Base-by-base conservation (phyloP, 2,797 vertebrate genomes). In the Protonibea diacanthus region DNA sequence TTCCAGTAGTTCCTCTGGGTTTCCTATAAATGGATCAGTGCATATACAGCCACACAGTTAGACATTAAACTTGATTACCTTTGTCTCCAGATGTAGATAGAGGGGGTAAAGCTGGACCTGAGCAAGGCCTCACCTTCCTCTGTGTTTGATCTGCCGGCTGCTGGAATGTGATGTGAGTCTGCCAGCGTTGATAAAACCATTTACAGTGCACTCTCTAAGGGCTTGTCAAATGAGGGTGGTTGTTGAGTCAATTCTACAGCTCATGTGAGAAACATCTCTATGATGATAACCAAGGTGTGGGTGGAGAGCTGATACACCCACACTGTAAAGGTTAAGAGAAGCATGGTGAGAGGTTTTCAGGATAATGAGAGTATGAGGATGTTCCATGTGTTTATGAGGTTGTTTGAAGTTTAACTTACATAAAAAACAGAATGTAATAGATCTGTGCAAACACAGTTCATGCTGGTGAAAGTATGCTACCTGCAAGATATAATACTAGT, bases 101-200 rank as follows among this genome's bases (percentile, higher is more conserved):
- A 6, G 44, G 15, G 45, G 18, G 56, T 27, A 21, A 52, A 60
- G 23, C 25, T 57, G 48, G 65, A 66, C 44, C 48, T 57, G 80
- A 78, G 51, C 14, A 0, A 60, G 38, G 61, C 71, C 69, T 74
- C 69, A 20, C 47, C 48, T 33, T 18, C 14, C 1, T 1, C 25
- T 38, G 21, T 62, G 75, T 90, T 84, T 86, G 84, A 90, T 88
- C 51, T 83, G 47, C 77, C 49, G 65, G 13, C 60, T 27, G 25
- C 18, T 62, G 71, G 71, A 84, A 76, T 85, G 83, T 45, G 73
- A 69, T 53, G 70, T 74, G 56, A 61, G 21, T 25, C 63, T 61
- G 72, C 25, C 49, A 6, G 53, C 61, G 7, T 59, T 83, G 78
- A 82, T 86, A 71, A 80, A 82, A 45, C 15, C 33, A 64, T 85